A percentile compares a stretch with the other conserved stretches of the same genome.
Evolutionary conservation across 1,140 invertebrate genomes (phyloP).

Genomic region (Zaprionus davidi): DNA sequence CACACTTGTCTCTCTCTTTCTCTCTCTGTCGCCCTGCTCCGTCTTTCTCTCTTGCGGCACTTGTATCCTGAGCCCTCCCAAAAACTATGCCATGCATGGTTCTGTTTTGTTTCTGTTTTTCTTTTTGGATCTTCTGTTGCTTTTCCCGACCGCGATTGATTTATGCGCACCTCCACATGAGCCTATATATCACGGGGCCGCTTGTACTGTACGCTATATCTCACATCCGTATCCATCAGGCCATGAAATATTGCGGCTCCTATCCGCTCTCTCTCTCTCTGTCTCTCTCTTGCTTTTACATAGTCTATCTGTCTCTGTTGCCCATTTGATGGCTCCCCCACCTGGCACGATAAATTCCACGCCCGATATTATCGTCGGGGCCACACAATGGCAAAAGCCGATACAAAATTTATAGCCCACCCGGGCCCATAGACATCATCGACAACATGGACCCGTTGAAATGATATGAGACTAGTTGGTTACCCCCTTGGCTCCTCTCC

Average conservation of each 20-base stretch:
- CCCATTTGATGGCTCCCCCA: conserved; percentile 47
- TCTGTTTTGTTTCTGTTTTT: conserved; percentile 8
- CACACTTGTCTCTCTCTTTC: conserved; percentile 7
- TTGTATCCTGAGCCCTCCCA: conserved; percentile 35
- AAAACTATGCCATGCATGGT: conserved; percentile 21
- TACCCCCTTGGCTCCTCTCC: neutral
- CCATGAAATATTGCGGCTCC: conserved; percentile 71
- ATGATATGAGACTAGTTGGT: conserved; percentile 57
- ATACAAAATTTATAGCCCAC: conserved; percentile 79
- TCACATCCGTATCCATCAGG: conserved; percentile 72
- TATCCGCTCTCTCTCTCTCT: neutral
- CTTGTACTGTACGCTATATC: conserved; percentile 51
- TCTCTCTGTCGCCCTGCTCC: neutral
- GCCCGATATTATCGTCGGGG: conserved; percentile 73
- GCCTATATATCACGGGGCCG: conserved; percentile 68
- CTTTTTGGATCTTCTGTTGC: conserved; percentile 19
- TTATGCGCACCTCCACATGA: conserved; percentile 67
- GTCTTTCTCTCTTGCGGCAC: conserved; percentile 13
- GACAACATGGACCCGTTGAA: conserved; percentile 67
- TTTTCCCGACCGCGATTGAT: conserved; percentile 50
- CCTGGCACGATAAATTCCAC: conserved; percentile 75
- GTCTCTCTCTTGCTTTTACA: no score
- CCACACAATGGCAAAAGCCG: conserved; percentile 77
- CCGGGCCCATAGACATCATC: conserved; percentile 47
- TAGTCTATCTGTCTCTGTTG: conserved; percentile 14